These are phyloP conservation scores for Incurvaria masculella DNA, from an alignment of 2,888 invertebrate genomes.

Conservation along the genomic window DNA sequence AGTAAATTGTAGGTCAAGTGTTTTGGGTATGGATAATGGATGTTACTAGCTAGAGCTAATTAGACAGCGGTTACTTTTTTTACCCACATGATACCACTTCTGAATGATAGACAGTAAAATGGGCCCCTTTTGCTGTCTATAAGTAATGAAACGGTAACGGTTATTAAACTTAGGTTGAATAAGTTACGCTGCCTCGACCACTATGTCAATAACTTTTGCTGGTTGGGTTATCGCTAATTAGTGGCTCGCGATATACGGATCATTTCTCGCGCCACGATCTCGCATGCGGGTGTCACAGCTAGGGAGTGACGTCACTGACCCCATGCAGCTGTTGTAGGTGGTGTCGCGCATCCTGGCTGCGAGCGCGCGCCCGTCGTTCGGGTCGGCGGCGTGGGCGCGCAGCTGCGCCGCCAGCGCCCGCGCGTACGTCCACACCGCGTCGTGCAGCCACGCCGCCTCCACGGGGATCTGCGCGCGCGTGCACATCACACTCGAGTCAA, in stretches of 20 bases:
- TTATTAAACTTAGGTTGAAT: neutral
- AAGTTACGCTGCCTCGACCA: neutral
- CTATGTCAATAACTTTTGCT: neutral
- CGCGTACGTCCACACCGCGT: slow-evolving; percentile 91
- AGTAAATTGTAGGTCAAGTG: neutral
- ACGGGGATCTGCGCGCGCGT: slow-evolving; percentile 65
- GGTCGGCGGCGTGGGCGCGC: slow-evolving; percentile 61
- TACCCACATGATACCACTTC: neutral
- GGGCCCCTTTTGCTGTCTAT: neutral
- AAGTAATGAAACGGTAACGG: neutral
- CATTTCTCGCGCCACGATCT: too few relatives aligned
- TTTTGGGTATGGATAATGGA: too few relatives aligned
- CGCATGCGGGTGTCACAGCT: too few relatives aligned
- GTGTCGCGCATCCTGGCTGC: slow-evolving; percentile 72
- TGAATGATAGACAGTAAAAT: neutral
- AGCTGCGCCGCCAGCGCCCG: slow-evolving; percentile 72
- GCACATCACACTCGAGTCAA: too few relatives aligned
- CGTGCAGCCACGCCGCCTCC: slow-evolving; percentile 90
- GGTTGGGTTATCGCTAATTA: neutral
- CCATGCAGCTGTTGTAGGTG: slow-evolving; percentile 82
- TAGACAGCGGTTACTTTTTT: neutral
- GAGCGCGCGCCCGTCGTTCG: slow-evolving; percentile 79
- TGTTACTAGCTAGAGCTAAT: neutral
- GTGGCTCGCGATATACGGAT: too few relatives aligned
- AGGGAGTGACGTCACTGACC: slow-evolving; percentile 52